These are phyloP conservation scores for Microplitis mediator DNA, from an alignment of 1,140 invertebrate genomes.

Conservation along the genomic window DNA sequence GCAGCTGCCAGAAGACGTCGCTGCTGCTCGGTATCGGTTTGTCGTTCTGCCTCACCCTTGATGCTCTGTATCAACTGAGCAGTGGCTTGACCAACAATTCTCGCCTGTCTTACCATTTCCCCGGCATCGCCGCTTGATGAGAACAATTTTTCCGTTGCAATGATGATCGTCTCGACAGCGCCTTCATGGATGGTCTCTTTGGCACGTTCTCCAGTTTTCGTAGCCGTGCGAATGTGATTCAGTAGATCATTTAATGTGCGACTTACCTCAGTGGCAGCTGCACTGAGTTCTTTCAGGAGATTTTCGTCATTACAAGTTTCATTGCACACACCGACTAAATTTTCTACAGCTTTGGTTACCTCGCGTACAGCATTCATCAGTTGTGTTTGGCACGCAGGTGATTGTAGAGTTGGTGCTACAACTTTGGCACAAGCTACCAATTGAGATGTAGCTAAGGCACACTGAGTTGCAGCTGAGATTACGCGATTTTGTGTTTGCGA, in stretches of 20 bases:
- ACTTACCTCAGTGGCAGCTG: slow-evolving; percentile 88
- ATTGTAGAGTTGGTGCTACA: slow-evolving; percentile 84
- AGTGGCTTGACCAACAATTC: slow-evolving; percentile 90
- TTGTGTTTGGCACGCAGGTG: slow-evolving; percentile 92
- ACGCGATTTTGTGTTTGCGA: slow-evolving; percentile 81
- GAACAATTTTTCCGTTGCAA: slow-evolving; percentile 88
- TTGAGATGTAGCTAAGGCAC: slow-evolving; percentile 96
- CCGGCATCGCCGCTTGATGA: slow-evolving; percentile 81
- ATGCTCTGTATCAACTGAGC: slow-evolving; percentile 91
- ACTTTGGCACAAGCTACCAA: slow-evolving; percentile 96
- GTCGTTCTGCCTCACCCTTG: slow-evolving; percentile 89
- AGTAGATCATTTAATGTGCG: slow-evolving; percentile 88
- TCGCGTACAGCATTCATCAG: slow-evolving; percentile 90
- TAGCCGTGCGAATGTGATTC: slow-evolving; percentile 81
- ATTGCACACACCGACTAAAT: slow-evolving; percentile 86
- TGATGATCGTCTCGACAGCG: slow-evolving; percentile 87
- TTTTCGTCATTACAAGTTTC: slow-evolving; percentile 71
- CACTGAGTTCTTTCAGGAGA: slow-evolving; percentile 77
- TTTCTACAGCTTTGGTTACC: slow-evolving; percentile 90
- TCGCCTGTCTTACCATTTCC: slow-evolving; percentile 94
- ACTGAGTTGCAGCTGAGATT: slow-evolving; percentile 93
- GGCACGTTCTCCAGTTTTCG: slow-evolving; percentile 50
- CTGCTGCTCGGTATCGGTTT: slow-evolving; percentile 88
- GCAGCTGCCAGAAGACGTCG: slow-evolving; percentile 88
- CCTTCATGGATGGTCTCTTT: slow-evolving; percentile 69